These are phyloP conservation scores for Bubo blakistoni DNA, from an alignment of 2,113 vertebrate genomes.

Conservation along the genomic window DNA sequence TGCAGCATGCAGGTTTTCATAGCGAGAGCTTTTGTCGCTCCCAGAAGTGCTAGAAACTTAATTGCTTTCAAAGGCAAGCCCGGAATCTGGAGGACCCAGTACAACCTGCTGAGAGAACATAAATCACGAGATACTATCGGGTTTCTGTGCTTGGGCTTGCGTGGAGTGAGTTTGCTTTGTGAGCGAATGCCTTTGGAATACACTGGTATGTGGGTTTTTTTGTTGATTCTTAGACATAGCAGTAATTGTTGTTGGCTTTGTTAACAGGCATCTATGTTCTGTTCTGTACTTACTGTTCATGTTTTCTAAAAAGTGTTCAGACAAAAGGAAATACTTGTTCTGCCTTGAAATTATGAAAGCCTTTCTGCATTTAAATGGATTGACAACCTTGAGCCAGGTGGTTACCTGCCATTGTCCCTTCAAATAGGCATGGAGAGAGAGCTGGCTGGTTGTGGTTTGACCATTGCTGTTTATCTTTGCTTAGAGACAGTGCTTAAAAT, in stretches of 20 bases:
- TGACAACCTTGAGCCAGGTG: not conserved
- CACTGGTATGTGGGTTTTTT: not conserved
- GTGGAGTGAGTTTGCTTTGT: conserved; percentile 41
- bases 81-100: conserved; percentile 61
- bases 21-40: conserved; percentile 4
- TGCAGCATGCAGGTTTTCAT: not conserved
- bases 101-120: conserved; percentile 52
- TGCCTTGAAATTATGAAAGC: not conserved
- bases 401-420: not conserved
- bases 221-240: conserved; percentile 32
- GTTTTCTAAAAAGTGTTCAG: not conserved
- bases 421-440: not conserved
- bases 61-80: conserved; percentile 53
- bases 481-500: not conserved
- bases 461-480: not conserved
- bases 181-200: conserved; percentile 28
- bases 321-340: conserved; percentile 3
- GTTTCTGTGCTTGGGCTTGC: conserved; percentile 52
- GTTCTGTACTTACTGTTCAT: not conserved
- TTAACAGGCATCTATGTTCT: not conserved
- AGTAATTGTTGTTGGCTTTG: conserved; percentile 25
- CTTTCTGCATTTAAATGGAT: not conserved
- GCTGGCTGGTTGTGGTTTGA: not conserved
- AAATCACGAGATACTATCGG: conserved; percentile 45
- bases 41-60: conserved; percentile 48